phyloP scores from a whole-genome alignment of 2,888 invertebrate genomes.

The Polyommatus icarus region DNA sequence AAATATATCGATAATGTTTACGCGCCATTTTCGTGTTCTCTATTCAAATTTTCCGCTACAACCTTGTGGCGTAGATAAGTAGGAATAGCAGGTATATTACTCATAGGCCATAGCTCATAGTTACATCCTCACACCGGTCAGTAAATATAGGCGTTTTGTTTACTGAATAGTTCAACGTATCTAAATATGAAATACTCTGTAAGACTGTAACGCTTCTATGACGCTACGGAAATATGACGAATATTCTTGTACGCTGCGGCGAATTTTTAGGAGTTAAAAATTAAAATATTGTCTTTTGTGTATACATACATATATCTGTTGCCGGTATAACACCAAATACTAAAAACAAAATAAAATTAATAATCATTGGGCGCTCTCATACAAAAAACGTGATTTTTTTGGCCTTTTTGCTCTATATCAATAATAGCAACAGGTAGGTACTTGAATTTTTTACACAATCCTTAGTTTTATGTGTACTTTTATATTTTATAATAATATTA shows the following conservation, averaged over 20 bases:
- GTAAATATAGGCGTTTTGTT: constrained; percentile 50
- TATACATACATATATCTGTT: too few species aligned
- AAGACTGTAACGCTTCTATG: neutral
- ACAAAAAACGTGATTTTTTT: too few species aligned
- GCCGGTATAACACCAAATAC: too few species aligned
- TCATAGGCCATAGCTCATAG: constrained; percentile 44
- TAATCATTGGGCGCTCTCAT: too few species aligned
- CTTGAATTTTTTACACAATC: too few species aligned
- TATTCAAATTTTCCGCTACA: constrained; percentile 57
- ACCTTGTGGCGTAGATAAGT: constrained; percentile 59
- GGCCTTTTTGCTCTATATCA: too few species aligned
- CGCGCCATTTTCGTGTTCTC: constrained; percentile 9
- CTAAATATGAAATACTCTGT: neutral
- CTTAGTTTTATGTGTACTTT: too few species aligned
- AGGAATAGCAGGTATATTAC: constrained; percentile 50
- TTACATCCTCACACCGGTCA: constrained; percentile 49
- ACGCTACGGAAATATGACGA: neutral
- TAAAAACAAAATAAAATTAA: too few species aligned
- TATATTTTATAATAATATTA: too few species aligned
- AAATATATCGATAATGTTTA: neutral
- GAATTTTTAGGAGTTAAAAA: neutral
- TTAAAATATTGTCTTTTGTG: too few species aligned
- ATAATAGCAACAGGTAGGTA: too few species aligned
- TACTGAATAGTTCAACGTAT: constrained; percentile 40
- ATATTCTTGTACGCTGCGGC: neutral